A percentile compares a stretch with the other conserved stretches of the same genome.
phyloP scores from a whole-genome alignment of 2,888 invertebrate species.

The Leptothorax acervorum region DNA sequence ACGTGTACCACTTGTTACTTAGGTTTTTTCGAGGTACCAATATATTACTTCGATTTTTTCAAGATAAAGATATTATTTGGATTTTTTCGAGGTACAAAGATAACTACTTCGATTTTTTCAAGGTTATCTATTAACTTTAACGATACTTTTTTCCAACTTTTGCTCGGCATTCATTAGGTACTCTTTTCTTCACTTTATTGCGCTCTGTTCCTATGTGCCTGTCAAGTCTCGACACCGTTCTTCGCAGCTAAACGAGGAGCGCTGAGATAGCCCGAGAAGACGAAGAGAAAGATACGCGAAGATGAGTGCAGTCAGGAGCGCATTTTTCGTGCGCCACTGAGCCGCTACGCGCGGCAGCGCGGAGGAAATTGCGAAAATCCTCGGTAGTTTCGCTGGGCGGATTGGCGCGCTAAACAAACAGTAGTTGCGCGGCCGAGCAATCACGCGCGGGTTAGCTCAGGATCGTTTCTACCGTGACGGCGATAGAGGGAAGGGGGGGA shows the following conservation, averaged over 20 bases:
- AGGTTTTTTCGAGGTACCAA: no score
- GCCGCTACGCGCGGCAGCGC: conserved; percentile 3
- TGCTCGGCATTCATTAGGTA: not conserved
- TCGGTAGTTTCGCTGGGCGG: conserved; percentile 79
- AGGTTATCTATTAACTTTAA: not conserved
- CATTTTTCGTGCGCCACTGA: conserved; percentile 14
- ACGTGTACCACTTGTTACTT: no score
- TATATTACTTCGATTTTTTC: no score
- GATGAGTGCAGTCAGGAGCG: conserved; percentile 16
- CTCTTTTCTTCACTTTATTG: not conserved
- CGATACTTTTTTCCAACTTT: not conserved
- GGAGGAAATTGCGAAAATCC: conserved; percentile 78
- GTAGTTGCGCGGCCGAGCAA: conserved; percentile 80
- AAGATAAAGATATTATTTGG: no score
- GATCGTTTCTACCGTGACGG: conserved; percentile 46
- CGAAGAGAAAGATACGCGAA: conserved; percentile 49
- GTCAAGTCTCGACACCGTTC: not conserved
- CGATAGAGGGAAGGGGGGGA: conserved; percentile 43
- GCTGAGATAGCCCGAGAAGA: conserved; percentile 38
- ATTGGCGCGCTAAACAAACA: conserved; percentile 83
- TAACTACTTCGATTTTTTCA: no score
- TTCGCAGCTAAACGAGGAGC: not conserved
- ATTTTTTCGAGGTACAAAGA: no score
- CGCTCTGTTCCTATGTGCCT: not conserved
- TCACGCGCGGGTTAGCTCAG: conserved; percentile 68